Base-by-base conservation (phyloP, 2,113 vertebrate genomes). In the Numida meleagris region DNA sequence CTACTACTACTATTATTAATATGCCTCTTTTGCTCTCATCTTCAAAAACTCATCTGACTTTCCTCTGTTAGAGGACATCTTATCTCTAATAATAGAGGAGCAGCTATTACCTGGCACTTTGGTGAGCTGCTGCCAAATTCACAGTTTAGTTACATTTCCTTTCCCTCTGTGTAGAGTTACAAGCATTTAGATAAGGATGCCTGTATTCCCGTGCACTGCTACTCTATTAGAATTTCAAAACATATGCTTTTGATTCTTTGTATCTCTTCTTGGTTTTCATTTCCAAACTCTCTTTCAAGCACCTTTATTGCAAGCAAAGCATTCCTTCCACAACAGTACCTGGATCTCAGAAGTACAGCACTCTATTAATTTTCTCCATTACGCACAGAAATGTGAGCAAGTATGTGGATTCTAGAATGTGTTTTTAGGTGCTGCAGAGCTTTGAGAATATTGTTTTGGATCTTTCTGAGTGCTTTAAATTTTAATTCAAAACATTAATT, bases 401-500 rank as follows among this genome's bases (percentile, higher is more conserved):
- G 27, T 25, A 86, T 61, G 48, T 36, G 51, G 61, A 58, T 68
- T 85, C 42, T 58, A 84, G 38, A 61, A 83, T 48, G 38, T 48
- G 24, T 4, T 65, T 95, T n/a, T 77, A 77, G 75, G 79, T 82
- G 81, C 71, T 34, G 67, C 72, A 94, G 59, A 88, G 82, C 36
- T 84, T 84, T 86, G 68, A 94, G 51, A 95, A 90, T 67, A 96
- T 79, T 95, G 88, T 43, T 46, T 93, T 31, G 31, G 70, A 89
- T 87, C 33, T 80, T 94, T 90, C 25, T 88, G 80, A 82, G 59
- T 78, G 43, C 14, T 87, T 94, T 10, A 82, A 42, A 65, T 66
- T 91, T 80, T 90, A 96, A 93, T 77, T 83, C 12, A 90, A 94
- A 88, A 97, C 89, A 87, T 88, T 93, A 95, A 95, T 62, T 72